Evolutionary conservation across 2,888 invertebrate genomes (phyloP).

Genomic region (Ctena decussata): DNA sequence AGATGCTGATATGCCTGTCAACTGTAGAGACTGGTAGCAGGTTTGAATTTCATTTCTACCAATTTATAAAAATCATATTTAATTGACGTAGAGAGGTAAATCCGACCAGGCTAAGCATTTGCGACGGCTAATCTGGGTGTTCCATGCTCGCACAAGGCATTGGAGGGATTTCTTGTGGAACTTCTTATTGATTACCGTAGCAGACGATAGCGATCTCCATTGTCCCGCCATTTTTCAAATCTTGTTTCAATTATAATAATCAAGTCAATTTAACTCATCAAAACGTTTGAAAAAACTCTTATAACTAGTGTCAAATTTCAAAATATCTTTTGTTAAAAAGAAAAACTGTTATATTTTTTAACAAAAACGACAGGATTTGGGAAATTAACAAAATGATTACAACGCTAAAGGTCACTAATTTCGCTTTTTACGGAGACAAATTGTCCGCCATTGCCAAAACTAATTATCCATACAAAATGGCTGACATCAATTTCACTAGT

Average conservation of each 20-base stretch:
- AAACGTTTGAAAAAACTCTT: background rate
- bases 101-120: too few relatives aligned
- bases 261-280: background rate
- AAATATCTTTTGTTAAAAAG: background rate
- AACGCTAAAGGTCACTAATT: background rate
- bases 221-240: background rate
- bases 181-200: background rate
- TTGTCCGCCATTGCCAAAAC: slow-evolving; percentile 9
- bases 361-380: background rate
- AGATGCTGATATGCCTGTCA: too few relatives aligned
- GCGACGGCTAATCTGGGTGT: too few relatives aligned
- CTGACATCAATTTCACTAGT: background rate
- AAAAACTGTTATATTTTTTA: slow-evolving; percentile 7
- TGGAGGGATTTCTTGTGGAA: too few relatives aligned
- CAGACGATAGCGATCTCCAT: background rate
- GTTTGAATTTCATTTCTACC: too few relatives aligned
- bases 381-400: background rate
- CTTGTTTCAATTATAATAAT: background rate
- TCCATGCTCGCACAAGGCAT: too few relatives aligned
- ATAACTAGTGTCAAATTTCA: background rate
- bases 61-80: too few relatives aligned
- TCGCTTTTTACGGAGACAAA: background rate
- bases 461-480: background rate
- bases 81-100: too few relatives aligned
- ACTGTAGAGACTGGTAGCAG: too few relatives aligned